These are phyloP conservation scores for Electrona antarctica DNA, from an alignment of 2,113 vertebrate species.

Conservation along the genomic window DNA sequence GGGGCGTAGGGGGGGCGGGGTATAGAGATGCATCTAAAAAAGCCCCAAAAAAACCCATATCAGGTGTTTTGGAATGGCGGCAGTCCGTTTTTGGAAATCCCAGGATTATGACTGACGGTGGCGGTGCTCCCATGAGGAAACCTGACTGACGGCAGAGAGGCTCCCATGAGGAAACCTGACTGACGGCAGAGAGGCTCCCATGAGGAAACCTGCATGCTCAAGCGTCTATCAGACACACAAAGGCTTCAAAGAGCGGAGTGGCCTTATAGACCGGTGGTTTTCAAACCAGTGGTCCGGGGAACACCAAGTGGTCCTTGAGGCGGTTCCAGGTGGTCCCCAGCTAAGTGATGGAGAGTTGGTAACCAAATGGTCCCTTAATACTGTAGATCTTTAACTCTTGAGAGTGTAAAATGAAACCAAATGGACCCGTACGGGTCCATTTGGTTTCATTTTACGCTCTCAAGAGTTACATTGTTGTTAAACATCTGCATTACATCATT, in stretches of 20 bases:
- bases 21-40: neutral
- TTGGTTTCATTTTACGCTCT: no score
- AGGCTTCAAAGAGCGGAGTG: conserved; percentile 34
- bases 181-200: conserved; percentile 56
- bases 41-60: conserved; percentile 28
- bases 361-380: no score
- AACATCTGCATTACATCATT: no score
- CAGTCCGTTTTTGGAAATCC: conserved; percentile 37
- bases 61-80: conserved; percentile 37
- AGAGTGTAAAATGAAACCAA: no score
- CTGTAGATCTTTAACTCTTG: no score
- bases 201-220: conserved; percentile 61
- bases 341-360: no score
- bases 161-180: conserved; percentile 65
- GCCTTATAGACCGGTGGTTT: conserved; percentile 24
- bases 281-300: no score
- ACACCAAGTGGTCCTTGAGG: no score
- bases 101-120: conserved; percentile 69
- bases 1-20: conserved; percentile 20
- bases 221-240: conserved; percentile 63
- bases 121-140: conserved; percentile 51
- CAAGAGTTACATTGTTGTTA: no score
- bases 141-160: conserved; percentile 19
- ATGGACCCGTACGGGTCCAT: no score
- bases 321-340: no score